Percentiles rank a stretch among this genome's conserved stretches.
These are phyloP conservation scores for Meriones unguiculatus DNA, from an alignment of 2,113 vertebrate genomes.

Conservation along the genomic window DNA sequence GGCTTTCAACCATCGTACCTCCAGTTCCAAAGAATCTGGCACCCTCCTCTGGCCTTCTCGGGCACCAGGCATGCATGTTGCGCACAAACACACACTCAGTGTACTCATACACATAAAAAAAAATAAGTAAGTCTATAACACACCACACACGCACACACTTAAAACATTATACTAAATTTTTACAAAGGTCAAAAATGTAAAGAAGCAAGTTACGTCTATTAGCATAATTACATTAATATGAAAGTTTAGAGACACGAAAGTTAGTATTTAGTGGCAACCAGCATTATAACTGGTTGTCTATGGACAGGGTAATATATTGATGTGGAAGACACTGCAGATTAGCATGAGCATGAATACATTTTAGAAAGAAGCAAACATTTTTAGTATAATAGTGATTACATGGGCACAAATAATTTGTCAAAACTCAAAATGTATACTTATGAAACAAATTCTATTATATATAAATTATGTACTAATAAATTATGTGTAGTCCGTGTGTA, in stretches of 20 bases:
- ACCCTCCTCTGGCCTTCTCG: neutral
- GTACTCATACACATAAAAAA: neutral
- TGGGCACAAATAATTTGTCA: neutral
- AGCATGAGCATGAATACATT: slow-evolving; percentile 24
- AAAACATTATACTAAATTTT: neutral
- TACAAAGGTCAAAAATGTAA: neutral
- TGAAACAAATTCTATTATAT: neutral
- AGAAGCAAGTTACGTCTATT: neutral
- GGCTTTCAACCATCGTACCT: neutral
- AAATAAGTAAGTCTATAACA: neutral
- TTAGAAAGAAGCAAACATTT: neutral
- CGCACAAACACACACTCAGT: neutral
- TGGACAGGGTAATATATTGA: neutral
- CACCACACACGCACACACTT: neutral
- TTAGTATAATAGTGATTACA: slow-evolving; percentile 35
- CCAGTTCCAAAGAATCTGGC: neutral
- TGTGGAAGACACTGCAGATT: neutral
- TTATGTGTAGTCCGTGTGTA: neutral
- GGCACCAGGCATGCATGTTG: neutral
- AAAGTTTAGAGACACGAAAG: slow-evolving; percentile 48
- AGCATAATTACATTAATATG: neutral
- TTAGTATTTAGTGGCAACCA: slow-evolving; percentile 19
- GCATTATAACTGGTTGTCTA: neutral
- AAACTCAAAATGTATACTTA: slow-evolving; percentile 41
- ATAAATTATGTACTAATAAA: neutral